Evolutionary conservation across 2,797 vertebrate species (phyloP), one percentile per base, ranked within the genome.

Genomic region (Etheostoma perlongum): DNA sequence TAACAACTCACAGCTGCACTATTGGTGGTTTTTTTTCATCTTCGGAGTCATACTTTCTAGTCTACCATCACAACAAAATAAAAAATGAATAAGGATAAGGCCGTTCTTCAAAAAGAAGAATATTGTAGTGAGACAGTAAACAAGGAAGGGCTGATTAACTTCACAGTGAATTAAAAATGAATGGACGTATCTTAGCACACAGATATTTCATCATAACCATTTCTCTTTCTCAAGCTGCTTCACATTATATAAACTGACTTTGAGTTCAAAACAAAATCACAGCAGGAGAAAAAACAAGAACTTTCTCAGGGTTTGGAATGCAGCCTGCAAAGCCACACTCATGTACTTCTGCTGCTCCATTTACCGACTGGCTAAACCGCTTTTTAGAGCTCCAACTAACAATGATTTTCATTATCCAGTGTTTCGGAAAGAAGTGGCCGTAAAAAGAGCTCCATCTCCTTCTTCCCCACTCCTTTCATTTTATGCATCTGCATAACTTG

Each of bases 31-130:
- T 42, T 40, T 27, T 60, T 12, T 69, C 42, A 12, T 47, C 14
- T 57, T n/a, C 30, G 33, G 70, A 73, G 64, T 73, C 58, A 52
- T 18, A 21, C 23, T 36, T n/a, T 58, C 71, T 30, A 6, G 30
- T 5, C 30, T 9, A 48, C 7, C 52, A 36, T n/a, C n/a, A 68
- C 52, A 69, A 53, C n/a, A 21, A 64, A 61, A 52, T 16, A 47
- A 69, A 59, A 53, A 53, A 30, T 27, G 21, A 4, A 61, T 36
- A 13, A 27, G 12, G 18, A 18, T 7, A 15, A 53, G 25, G 1
- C 11, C 42, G 4, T 18, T 58, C 18, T 30, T 23, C 48, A 44
- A 3, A 53, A 21, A 47, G 16, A 6, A 21, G 7, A n/a, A 4
- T 9, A 6, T 4, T 44, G 19, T 5, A 19, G 47, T 5, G 14